Evolutionary conservation across 2,113 vertebrate species (phyloP).

Genomic region (Rattus rattus): DNA sequence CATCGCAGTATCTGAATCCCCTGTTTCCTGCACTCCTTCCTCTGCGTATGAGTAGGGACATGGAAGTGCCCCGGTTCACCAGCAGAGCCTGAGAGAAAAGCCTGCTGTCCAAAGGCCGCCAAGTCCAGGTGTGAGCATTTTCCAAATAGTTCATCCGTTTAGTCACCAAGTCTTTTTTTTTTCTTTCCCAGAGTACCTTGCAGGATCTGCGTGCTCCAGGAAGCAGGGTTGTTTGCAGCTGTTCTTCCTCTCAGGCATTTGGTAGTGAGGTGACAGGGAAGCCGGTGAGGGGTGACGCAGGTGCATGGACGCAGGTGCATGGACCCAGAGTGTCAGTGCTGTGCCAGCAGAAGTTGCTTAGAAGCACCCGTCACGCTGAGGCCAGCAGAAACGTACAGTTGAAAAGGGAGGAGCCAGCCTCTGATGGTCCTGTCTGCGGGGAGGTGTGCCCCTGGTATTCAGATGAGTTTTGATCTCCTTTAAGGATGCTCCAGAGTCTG

Average conservation of each 20-base stretch:
- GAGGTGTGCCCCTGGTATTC: background rate
- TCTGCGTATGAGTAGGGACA: background rate
- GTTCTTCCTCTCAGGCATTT: background rate
- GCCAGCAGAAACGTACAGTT: rapidly evolving
- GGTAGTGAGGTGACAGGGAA: background rate
- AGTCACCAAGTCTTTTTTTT: background rate
- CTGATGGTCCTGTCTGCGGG: rapidly evolving
- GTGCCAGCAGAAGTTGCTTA: background rate
- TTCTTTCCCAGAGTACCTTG: background rate
- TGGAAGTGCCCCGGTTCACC: background rate
- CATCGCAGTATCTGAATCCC: background rate
- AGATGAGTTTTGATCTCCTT: background rate
- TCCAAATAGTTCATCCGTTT: background rate
- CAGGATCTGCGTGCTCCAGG: background rate
- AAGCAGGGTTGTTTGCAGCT: background rate
- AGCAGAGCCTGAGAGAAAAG: background rate
- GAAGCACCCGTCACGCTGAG: background rate
- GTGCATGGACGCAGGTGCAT: background rate
- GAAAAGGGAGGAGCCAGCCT: background rate
- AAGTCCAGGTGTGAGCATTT: background rate
- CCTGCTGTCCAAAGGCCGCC: background rate
- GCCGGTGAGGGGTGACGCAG: too few species aligned
- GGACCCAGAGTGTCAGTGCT: background rate
- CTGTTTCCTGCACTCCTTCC: background rate
- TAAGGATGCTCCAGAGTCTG: background rate